Conservation (phyloP, 2,113 vertebrate genomes). For the Carassius auratus region DNA sequence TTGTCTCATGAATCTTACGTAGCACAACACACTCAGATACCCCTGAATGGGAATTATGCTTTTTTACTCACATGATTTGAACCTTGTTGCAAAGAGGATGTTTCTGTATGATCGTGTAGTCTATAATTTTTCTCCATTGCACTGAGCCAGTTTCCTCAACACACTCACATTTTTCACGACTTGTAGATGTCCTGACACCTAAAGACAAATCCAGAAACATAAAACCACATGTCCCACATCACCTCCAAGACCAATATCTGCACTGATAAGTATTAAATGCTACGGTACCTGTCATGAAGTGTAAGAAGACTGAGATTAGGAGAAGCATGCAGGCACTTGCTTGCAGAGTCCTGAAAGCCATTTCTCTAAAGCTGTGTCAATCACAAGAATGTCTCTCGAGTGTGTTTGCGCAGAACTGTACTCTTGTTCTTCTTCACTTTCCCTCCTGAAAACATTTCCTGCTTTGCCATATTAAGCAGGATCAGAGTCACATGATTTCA, state of each 20-base stretch:
- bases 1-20: neutral
- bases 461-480: too few species aligned
- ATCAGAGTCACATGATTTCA: conserved; percentile 62
- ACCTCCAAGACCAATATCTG: neutral
- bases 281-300: conserved; percentile 39
- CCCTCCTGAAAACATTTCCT: conserved; percentile 40
- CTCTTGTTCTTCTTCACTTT: neutral
- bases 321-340: neutral
- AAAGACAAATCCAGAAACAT: neutral
- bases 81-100: conserved; percentile 47
- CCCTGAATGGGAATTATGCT: neutral
- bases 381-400: neutral
- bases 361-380: conserved; percentile 22
- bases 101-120: conserved; percentile 32
- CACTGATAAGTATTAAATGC: neutral
- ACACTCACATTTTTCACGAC: conserved; percentile 54
- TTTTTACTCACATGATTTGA: conserved; percentile 61
- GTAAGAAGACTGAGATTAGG: conserved; percentile 19
- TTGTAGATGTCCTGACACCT: conserved; percentile 36
- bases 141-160: neutral
- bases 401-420: neutral
- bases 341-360: conserved; percentile 39
- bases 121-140: conserved; percentile 36
- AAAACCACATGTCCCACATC: neutral
- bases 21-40: neutral